These are phyloP conservation scores for Hystrix cristata DNA, from an alignment of 2,113 vertebrate genomes.

Conservation along the genomic window DNA sequence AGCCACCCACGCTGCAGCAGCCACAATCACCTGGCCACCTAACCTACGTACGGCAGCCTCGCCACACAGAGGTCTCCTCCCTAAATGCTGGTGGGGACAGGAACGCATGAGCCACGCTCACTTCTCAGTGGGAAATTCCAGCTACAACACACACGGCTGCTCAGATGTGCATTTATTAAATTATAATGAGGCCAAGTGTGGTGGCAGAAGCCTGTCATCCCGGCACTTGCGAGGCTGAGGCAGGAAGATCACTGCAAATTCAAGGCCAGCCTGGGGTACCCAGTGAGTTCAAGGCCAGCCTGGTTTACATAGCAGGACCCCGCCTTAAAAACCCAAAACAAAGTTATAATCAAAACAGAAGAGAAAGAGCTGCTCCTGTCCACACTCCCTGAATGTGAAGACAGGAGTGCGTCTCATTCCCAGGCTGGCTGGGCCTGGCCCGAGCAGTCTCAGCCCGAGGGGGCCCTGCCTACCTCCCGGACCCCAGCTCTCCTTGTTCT, in stretches of 20 bases:
- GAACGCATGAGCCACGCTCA: neutral
- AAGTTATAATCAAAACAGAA: too few relatives aligned
- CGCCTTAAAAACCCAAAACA: neutral
- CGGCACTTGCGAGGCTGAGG: neutral
- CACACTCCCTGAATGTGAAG: neutral
- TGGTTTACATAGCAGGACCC: neutral
- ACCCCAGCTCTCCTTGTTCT: neutral
- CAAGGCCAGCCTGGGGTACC: neutral
- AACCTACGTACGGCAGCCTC: neutral
- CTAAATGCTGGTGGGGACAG: neutral
- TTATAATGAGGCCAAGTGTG: neutral
- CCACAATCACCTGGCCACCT: too few relatives aligned
- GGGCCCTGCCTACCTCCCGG: neutral
- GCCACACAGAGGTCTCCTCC: neutral
- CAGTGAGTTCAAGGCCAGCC: neutral
- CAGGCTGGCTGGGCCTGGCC: neutral
- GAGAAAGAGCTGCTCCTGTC: neutral
- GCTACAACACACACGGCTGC: fast-evolving
- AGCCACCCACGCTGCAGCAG: fast-evolving
- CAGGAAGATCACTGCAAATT: neutral
- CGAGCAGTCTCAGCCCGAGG: neutral
- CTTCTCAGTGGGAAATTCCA: fast-evolving
- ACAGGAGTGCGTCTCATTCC: neutral
- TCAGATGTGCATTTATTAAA: slow-evolving; percentile 33
- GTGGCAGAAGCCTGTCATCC: neutral